phyloP scores from a whole-genome alignment of 2,113 vertebrate species.

The Takifugu bimaculatus region DNA sequence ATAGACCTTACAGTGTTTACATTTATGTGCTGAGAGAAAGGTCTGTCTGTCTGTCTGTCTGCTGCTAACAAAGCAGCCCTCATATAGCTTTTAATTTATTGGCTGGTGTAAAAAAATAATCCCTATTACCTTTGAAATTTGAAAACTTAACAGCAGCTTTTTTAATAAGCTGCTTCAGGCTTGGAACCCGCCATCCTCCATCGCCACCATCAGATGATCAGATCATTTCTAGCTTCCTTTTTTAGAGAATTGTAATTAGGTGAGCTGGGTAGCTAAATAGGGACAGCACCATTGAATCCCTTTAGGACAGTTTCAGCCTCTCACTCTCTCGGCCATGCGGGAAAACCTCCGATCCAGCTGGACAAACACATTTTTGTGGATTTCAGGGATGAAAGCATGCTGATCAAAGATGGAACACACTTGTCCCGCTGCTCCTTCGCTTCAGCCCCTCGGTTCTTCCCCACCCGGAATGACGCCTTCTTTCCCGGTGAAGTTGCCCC shows the following conservation, averaged over 20 bases:
- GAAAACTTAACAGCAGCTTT: slow-evolving; percentile 16
- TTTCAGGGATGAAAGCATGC: slow-evolving; percentile 48
- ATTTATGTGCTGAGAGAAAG: slow-evolving; percentile 37
- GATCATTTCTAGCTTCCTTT: slow-evolving; percentile 16
- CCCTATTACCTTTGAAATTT: slow-evolving; percentile 9
- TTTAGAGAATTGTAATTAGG: slow-evolving; percentile 31
- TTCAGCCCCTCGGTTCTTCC: slow-evolving; percentile 4
- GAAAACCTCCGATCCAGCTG: slow-evolving; percentile 21
- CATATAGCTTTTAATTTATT: slow-evolving; percentile 22
- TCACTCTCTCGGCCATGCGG: slow-evolving; percentile 48
- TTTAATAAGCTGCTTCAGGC: slow-evolving; percentile 15
- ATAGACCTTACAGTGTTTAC: slow-evolving; percentile 46
- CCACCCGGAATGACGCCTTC: background rate
- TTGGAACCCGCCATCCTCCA: slow-evolving; percentile 6
- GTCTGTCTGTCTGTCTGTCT: slow-evolving; percentile 21
- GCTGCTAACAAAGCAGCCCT: slow-evolving; percentile 24
- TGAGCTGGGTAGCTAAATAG: slow-evolving; percentile 29
- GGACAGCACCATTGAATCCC: slow-evolving; percentile 32
- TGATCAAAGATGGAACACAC: slow-evolving; percentile 26
- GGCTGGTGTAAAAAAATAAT: slow-evolving; percentile 40
- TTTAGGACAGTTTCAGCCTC: slow-evolving; percentile 36
- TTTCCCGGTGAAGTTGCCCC: slow-evolving; percentile 14
- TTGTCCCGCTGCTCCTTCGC: slow-evolving; percentile 12
- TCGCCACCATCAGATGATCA: too few species aligned
- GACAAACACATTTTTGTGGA: slow-evolving; percentile 26